Percentiles rank a stretch among this genome's conserved stretches.
Conservation (phyloP, 2,888 invertebrate species). For the Trissonchulus sp. region DNA sequence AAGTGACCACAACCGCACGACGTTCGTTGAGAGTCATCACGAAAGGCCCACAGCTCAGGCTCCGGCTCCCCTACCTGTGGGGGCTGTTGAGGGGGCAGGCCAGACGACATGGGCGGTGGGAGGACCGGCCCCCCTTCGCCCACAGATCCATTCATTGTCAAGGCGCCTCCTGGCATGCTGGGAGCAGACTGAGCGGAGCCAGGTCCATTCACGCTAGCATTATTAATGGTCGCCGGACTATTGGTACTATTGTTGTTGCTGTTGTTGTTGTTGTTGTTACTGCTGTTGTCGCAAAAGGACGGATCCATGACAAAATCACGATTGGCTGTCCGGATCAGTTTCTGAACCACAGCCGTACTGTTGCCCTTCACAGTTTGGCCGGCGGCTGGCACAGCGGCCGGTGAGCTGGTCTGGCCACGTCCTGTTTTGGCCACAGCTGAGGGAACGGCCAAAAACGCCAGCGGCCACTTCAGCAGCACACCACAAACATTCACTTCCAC, state of each 20-base stretch:
- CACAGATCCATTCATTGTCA: too few relatives aligned
- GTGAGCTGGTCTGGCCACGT: not conserved
- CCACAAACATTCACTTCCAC: constrained; percentile 29
- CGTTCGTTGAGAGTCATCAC: not conserved
- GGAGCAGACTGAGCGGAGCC: not conserved
- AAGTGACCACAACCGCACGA: constrained; percentile 8
- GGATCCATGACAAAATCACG: not conserved
- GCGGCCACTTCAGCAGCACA: not conserved
- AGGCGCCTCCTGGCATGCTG: too few relatives aligned
- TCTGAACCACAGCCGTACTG: not conserved
- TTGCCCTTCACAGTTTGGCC: not conserved
- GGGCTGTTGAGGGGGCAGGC: too few relatives aligned
- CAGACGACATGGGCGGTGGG: too few relatives aligned
- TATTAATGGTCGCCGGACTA: not conserved
- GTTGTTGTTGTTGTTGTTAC: not conserved
- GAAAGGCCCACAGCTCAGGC: constrained; percentile 5
- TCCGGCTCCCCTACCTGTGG: not conserved
- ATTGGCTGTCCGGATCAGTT: not conserved
- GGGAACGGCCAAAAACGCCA: not conserved
- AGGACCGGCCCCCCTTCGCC: too few relatives aligned
- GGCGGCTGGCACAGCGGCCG: not conserved
- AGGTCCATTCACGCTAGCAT: not conserved
- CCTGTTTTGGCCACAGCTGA: not conserved
- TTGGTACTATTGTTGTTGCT: not conserved
- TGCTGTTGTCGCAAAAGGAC: not conserved